Evolutionary conservation across 2,888 invertebrate genomes (phyloP), one percentile per base, ranked within the genome.

Genomic region (Orthosia gothica): DNA sequence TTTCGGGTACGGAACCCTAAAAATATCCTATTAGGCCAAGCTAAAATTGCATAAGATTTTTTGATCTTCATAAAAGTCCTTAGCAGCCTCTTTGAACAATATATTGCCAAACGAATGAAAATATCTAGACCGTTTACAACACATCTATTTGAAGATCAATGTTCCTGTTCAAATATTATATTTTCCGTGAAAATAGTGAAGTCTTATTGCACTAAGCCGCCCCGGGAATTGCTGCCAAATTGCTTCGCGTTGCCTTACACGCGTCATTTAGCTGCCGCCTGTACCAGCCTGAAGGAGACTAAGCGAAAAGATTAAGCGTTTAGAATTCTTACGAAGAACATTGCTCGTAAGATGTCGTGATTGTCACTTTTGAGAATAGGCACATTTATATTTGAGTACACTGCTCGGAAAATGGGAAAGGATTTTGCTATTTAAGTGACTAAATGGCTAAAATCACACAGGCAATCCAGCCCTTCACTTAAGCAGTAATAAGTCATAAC

Each of bases 161-260:
- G 82, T 78, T 76, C 87, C 81, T 85, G 83, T 82, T 86, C 89
- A 90, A 90, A 91, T 90, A 91, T 92, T 90, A 92, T 90, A 92
- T 93, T 92, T 92, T 89, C 87, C 86, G 86, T 88, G 83, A 84
- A 90, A 89, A 84, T 84, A 89, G 86, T 83, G 57, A 89, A 89
- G 88, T 92, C 90, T 92, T 91, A 92, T 90, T 92, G 92, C 90
- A 87, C 87, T 89, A 90, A 90, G 91, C 90, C 88, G 88, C 88
- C 81, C 81, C 85, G 86, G 90, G 90, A 92, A 90, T 90, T 89
- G 92, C 91, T 96, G 96, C 96, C 96, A 96, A 96, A 95, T 96
- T 94, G 95, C 95, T 91, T 86, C 79, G 90, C 90, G 92, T 92
- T 93, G 93, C 93, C 91, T 92, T 93, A 91, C 90, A 95, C 95